Conservation (phyloP, 1,140 invertebrate genomes). For the Drosophila bocqueti region DNA sequence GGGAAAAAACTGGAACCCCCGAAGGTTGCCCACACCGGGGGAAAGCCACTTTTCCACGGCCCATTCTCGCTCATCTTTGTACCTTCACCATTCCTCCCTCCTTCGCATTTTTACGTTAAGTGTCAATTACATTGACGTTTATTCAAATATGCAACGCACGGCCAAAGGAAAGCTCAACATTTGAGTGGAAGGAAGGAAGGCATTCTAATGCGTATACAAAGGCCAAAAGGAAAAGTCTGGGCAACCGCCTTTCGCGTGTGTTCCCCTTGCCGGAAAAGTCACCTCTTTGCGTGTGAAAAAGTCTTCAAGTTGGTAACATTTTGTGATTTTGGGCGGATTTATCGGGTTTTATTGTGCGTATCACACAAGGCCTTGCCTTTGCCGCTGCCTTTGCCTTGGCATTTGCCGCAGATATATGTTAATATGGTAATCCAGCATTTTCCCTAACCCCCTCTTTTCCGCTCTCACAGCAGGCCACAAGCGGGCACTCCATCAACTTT, state of each 20-base stretch:
- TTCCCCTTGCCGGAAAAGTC: slow-evolving; percentile 24
- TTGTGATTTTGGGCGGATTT: slow-evolving; percentile 76
- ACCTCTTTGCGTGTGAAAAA: slow-evolving; percentile 72
- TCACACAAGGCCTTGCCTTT: slow-evolving; percentile 40
- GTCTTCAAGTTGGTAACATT: slow-evolving; percentile 72
- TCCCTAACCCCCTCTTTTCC: slow-evolving; percentile 1
- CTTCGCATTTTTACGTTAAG: slow-evolving; percentile 60
- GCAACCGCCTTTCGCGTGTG: slow-evolving; percentile 30
- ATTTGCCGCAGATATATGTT: slow-evolving; percentile 74
- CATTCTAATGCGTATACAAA: slow-evolving; percentile 46
- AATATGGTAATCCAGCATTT: slow-evolving; percentile 64
- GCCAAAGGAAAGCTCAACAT: slow-evolving; percentile 57
- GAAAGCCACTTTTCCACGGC: slow-evolving; percentile 5
- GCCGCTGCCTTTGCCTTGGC: slow-evolving; percentile 60
- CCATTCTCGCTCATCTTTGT: slow-evolving; percentile 23
- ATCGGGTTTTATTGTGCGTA: slow-evolving; percentile 81
- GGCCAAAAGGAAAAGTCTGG: slow-evolving; percentile 12
- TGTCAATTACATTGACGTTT: slow-evolving; percentile 84
- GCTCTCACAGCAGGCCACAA: slow-evolving; percentile 1
- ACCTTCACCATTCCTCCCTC: slow-evolving; percentile 9
- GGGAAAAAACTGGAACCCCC: slow-evolving; percentile 1
- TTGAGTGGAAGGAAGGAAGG: slow-evolving; percentile 20
- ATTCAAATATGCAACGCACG: slow-evolving; percentile 78
- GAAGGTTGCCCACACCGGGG: neutral
- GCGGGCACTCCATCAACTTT: slow-evolving; percentile 60